A percentile compares a stretch with the other conserved stretches of the same genome.
These are phyloP conservation scores for Tenthredo distinguenda DNA, from an alignment of 2,888 invertebrate genomes.

Conservation along the genomic window DNA sequence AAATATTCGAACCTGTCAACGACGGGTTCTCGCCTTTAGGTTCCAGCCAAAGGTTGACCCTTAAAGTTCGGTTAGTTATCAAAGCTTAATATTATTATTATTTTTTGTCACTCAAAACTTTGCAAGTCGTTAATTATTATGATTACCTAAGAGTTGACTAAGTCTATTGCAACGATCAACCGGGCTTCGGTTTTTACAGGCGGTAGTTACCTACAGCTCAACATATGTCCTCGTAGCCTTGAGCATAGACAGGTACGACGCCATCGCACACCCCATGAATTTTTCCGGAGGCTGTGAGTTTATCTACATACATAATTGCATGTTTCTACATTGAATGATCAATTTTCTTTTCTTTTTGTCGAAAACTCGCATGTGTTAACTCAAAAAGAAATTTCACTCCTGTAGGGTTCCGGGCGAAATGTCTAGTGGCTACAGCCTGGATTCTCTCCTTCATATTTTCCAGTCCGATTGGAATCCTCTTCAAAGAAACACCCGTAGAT, in stretches of 20 bases:
- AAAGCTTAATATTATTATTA: neutral
- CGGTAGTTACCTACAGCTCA: constrained; percentile 78
- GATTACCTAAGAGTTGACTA: neutral
- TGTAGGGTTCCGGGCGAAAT: constrained; percentile 73
- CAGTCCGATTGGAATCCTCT: constrained; percentile 74
- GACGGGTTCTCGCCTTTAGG: neutral
- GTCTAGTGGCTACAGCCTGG: constrained; percentile 77
- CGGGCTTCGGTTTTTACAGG: constrained; percentile 67
- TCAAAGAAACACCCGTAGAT: constrained; percentile 75
- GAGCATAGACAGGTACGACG: constrained; percentile 79
- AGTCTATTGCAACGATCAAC: neutral
- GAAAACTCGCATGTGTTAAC: neutral
- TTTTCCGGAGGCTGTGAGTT: constrained; percentile 79
- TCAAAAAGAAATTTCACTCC: constrained; percentile 14
- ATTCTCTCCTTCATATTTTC: constrained; percentile 76
- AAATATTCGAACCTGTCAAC: neutral
- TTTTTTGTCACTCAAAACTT: neutral
- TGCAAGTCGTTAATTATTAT: neutral
- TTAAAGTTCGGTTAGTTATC: constrained; percentile 16
- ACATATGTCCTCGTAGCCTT: constrained; percentile 79
- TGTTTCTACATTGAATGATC: neutral
- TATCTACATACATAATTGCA: neutral
- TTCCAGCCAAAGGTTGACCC: neutral
- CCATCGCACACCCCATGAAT: constrained; percentile 79
- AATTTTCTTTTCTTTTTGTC: neutral